phyloP scores from a whole-genome alignment of 2,888 invertebrate genomes.

The Candidula unifasciata region DNA sequence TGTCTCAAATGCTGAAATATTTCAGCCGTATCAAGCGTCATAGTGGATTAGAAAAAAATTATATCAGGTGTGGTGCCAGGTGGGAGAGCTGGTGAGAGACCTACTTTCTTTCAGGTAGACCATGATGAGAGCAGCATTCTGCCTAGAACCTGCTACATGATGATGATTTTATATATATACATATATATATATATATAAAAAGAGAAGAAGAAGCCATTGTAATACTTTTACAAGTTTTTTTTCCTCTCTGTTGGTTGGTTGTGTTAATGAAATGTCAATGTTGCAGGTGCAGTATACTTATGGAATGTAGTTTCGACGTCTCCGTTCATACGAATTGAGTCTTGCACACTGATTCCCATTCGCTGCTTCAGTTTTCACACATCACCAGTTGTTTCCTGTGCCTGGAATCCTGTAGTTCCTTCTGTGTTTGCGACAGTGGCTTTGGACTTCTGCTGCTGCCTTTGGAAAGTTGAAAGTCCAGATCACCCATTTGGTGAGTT shows the following conservation, averaged over 20 bases:
- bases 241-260: not conserved
- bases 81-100: too few relatives aligned
- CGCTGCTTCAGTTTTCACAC: conserved; percentile 10
- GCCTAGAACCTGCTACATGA: too few relatives aligned
- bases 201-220: too few relatives aligned
- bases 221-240: not conserved
- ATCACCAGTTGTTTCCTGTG: not conserved
- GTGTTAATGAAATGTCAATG: not conserved
- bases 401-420: conserved; percentile 29
- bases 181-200: too few relatives aligned
- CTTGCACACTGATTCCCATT: conserved; percentile 6
- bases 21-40: too few relatives aligned
- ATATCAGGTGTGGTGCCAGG: too few relatives aligned
- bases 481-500: conserved; percentile 27
- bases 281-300: conserved; percentile 31
- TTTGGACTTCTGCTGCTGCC: not conserved
- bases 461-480: conserved; percentile 1
- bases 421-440: conserved; percentile 20
- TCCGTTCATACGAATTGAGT: conserved; percentile 17
- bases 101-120: too few relatives aligned
- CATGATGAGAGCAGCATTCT: too few relatives aligned
- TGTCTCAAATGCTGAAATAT: too few relatives aligned
- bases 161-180: too few relatives aligned
- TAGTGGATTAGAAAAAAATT: too few relatives aligned
- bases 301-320: conserved; percentile 31